phyloP scores from a whole-genome alignment of 2,797 vertebrate genomes.

The Dicrostonyx torquatus region DNA sequence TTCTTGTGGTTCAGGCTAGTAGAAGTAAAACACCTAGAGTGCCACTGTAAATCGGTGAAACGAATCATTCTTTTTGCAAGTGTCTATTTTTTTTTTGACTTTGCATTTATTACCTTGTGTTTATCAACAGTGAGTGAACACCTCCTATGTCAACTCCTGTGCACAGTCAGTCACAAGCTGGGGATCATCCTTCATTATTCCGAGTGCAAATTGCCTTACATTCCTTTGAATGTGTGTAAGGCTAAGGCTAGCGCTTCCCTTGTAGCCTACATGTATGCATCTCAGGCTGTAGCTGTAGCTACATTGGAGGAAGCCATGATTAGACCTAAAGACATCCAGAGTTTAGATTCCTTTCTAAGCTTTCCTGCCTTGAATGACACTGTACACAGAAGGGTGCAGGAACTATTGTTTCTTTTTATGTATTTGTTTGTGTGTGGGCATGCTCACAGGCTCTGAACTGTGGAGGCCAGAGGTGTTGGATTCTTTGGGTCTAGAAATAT shows the following conservation, averaged over 20 bases:
- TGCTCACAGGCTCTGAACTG: too few relatives aligned
- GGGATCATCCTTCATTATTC: neutral
- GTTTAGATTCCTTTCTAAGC: slow-evolving; percentile 1
- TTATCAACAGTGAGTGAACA: neutral
- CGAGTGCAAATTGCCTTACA: neutral
- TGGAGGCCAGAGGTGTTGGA: neutral
- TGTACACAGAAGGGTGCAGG: neutral
- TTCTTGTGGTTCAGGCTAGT: neutral
- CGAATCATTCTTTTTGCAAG: slow-evolving; percentile 28
- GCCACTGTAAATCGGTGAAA: slow-evolving; percentile 5
- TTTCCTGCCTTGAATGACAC: neutral
- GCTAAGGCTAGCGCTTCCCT: neutral
- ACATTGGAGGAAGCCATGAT: neutral
- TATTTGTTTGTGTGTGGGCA: neutral
- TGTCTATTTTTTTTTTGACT: neutral
- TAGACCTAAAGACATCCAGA: neutral
- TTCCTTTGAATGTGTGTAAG: neutral
- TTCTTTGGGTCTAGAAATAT: neutral
- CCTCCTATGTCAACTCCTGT: neutral
- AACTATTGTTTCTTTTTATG: neutral
- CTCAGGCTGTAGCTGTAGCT: neutral
- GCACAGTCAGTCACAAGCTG: neutral
- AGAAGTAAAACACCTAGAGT: neutral
- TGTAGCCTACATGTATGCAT: neutral
- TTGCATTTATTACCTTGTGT: slow-evolving; percentile 19